A percentile compares a stretch with the other conserved stretches of the same genome.
Evolutionary conservation across 2,888 invertebrate genomes (phyloP).

Genomic region (Agonum fuliginosum): DNA sequence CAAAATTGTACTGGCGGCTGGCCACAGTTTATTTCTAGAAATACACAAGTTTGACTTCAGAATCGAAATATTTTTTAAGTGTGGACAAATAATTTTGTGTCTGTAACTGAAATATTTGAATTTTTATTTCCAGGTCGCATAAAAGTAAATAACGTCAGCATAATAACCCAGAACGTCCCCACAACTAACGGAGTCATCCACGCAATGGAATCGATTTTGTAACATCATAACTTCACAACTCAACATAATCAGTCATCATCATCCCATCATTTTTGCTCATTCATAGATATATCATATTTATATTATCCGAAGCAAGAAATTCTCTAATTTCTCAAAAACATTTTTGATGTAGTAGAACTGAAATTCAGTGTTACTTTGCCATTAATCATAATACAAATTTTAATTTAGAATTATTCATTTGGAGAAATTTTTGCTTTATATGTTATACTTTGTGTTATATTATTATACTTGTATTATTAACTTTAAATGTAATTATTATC

Average conservation of each 20-base stretch:
- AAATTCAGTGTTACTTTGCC: slow-evolving; percentile 40
- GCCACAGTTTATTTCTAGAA: no score
- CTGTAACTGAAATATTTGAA: no score
- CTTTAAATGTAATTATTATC: slow-evolving; percentile 51
- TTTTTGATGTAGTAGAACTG: slow-evolving; percentile 19
- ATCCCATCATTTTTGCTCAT: slow-evolving; percentile 51
- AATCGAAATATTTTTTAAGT: no score
- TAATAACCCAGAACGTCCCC: slow-evolving; percentile 89
- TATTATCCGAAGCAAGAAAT: slow-evolving; percentile 47
- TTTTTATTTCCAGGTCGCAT: slow-evolving; percentile 81
- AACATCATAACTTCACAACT: slow-evolving; percentile 66
- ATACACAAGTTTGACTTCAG: no score
- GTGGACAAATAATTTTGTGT: no score
- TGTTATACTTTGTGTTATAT: slow-evolving; percentile 56
- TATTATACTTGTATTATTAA: slow-evolving; percentile 50
- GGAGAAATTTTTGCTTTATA: slow-evolving; percentile 52
- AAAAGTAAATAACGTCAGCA: slow-evolving; percentile 88
- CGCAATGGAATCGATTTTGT: slow-evolving; percentile 83
- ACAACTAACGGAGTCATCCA: slow-evolving; percentile 93
- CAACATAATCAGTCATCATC: slow-evolving; percentile 44
- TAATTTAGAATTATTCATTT: slow-evolving; percentile 26
- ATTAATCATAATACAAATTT: slow-evolving; percentile 37
- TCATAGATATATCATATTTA: slow-evolving; percentile 51
- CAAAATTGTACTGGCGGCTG: no score
- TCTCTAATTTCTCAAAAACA: slow-evolving; percentile 47